phyloP scores from a whole-genome alignment of 2,888 invertebrate species.

The Diadegma fenestrale region DNA sequence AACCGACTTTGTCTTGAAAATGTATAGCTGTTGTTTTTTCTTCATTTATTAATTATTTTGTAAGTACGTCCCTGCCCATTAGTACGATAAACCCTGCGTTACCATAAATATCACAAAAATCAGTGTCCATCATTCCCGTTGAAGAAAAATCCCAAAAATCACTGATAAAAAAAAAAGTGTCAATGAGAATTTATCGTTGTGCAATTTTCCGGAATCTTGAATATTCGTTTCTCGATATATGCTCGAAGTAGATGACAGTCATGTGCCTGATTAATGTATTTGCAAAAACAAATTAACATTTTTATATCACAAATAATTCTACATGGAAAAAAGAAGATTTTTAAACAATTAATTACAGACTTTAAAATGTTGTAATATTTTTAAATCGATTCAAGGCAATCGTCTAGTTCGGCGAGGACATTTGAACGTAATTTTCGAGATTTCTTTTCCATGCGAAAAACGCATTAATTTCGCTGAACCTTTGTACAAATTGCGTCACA shows the following conservation, averaged over 20 bases:
- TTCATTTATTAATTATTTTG: neutral
- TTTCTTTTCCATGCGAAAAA: too few relatives aligned
- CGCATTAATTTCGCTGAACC: too few relatives aligned
- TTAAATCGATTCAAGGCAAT: neutral
- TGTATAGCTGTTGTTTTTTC: constrained; percentile 28
- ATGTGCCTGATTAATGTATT: constrained; percentile 58
- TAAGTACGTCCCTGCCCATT: neutral
- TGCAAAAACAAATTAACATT: constrained; percentile 18
- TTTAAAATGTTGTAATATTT: neutral
- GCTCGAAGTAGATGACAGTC: constrained; percentile 45
- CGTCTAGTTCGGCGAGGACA: too few relatives aligned
- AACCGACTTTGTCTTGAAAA: constrained; percentile 20
- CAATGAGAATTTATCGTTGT: neutral
- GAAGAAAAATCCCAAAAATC: neutral
- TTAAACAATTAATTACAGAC: neutral
- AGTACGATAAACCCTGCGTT: too few relatives aligned
- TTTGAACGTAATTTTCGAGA: too few relatives aligned
- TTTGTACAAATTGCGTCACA: too few relatives aligned
- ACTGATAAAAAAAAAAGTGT: neutral
- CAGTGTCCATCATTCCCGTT: neutral
- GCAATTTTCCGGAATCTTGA: neutral
- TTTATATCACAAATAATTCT: neutral
- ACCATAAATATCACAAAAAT: neutral
- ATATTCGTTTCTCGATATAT: constrained; percentile 41
- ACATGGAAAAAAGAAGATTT: neutral